These are phyloP conservation scores for Cheilosia impressa DNA, from an alignment of 2,888 invertebrate species.

Conservation along the genomic window DNA sequence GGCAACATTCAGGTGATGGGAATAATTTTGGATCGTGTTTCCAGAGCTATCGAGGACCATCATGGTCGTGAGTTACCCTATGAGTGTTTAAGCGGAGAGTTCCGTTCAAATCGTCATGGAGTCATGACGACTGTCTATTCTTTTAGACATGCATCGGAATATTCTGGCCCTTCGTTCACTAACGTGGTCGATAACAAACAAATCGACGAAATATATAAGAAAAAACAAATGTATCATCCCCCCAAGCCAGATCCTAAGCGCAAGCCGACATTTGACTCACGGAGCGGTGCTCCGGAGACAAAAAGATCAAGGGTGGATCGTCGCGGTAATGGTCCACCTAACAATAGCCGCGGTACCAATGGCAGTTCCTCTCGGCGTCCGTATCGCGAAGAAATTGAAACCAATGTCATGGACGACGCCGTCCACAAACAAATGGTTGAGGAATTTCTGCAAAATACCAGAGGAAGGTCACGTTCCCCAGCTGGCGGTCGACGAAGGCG, in stretches of 20 bases:
- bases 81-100: slow-evolving; percentile 88
- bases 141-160: slow-evolving; percentile 88
- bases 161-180: slow-evolving; percentile 85
- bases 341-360: slow-evolving; percentile 7
- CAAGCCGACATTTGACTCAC: slow-evolving; percentile 74
- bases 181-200: slow-evolving; percentile 84
- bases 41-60: slow-evolving; percentile 89
- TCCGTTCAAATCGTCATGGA: slow-evolving; percentile 86
- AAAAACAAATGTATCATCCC: slow-evolving; percentile 71
- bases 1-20: slow-evolving; percentile 85
- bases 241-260: slow-evolving; percentile 65
- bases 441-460: slow-evolving; percentile 78
- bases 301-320: slow-evolving; percentile 42
- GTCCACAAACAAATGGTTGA: slow-evolving; percentile 81
- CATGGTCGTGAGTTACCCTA: slow-evolving; percentile 89
- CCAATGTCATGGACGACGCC: slow-evolving; percentile 78
- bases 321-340: neutral
- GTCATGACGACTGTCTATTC: slow-evolving; percentile 88
- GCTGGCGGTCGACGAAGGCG: slow-evolving; percentile 47
- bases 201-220: slow-evolving; percentile 79
- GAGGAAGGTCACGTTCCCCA: slow-evolving; percentile 61
- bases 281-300: slow-evolving; percentile 29
- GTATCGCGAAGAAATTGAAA: slow-evolving; percentile 22
- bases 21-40: slow-evolving; percentile 85
- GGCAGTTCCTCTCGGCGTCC: slow-evolving; percentile 39